phyloP scores from a whole-genome alignment of 2,888 invertebrate species.

The Taphrorychus bicolor region DNA sequence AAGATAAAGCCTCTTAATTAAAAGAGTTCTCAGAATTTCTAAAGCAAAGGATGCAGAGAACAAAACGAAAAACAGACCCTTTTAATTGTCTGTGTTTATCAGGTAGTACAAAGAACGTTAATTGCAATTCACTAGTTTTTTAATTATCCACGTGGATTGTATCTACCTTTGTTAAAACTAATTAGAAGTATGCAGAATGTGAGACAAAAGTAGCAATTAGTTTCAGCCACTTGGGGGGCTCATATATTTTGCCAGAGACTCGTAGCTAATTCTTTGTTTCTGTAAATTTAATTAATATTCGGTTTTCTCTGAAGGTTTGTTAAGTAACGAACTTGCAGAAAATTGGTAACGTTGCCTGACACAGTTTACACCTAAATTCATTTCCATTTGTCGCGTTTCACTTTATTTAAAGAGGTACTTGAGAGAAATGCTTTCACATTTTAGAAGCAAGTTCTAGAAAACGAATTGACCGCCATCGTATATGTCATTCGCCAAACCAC shows the following conservation, averaged over 20 bases:
- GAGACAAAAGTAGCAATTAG: neutral
- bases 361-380: too few species aligned
- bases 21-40: slow-evolving; percentile 7
- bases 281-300: too few species aligned
- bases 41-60: slow-evolving; percentile 7
- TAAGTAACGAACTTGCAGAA: too few species aligned
- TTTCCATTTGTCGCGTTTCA: too few species aligned
- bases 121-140: slow-evolving; percentile 4
- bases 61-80: slow-evolving; percentile 9
- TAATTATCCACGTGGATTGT: slow-evolving; percentile 3
- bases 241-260: neutral
- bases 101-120: slow-evolving; percentile 2
- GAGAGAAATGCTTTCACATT: too few species aligned
- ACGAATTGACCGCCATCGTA: too few species aligned
- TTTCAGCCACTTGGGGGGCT: neutral
- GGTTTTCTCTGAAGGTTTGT: too few species aligned
- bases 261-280: too few species aligned
- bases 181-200: neutral
- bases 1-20: slow-evolving; percentile 5
- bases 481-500: too few species aligned
- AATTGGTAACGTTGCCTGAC: too few species aligned
- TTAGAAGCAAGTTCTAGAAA: too few species aligned
- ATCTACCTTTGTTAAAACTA: slow-evolving; percentile 4
- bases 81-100: slow-evolving; percentile 11
- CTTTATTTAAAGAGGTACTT: too few species aligned